phyloP scores from a whole-genome alignment of 1,140 invertebrate species.

The Tetramorium parvispinum region DNA sequence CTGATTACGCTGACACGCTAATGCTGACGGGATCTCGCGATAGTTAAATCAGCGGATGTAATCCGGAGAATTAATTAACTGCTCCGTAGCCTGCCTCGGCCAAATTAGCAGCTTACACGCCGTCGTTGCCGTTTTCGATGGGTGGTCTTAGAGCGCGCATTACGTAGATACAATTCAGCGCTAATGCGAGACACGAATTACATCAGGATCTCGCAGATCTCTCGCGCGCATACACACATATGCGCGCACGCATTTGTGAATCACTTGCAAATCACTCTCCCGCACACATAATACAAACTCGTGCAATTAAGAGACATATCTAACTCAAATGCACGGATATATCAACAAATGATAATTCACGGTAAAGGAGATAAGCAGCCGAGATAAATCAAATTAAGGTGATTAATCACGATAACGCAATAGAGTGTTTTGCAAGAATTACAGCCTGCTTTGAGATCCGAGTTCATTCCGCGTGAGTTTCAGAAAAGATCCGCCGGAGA shows the following conservation, averaged over 20 bases:
- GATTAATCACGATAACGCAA: background rate
- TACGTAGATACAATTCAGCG: conserved; percentile 30
- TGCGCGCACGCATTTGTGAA: background rate
- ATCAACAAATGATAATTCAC: conserved; percentile 9
- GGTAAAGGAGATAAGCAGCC: background rate
- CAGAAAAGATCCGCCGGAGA: background rate
- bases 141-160: conserved; percentile 11
- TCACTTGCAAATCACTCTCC: background rate
- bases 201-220: conserved; percentile 1
- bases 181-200: conserved; percentile 32
- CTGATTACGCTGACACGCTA: conserved; percentile 15
- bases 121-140: background rate
- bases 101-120: conserved; percentile 45
- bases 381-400: conserved; percentile 14
- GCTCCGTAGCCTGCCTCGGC: background rate
- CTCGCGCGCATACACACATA: too few relatives aligned
- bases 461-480: background rate
- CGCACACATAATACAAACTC: background rate
- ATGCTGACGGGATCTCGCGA: background rate
- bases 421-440: conserved; percentile 5
- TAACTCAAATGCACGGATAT: background rate
- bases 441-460: background rate
- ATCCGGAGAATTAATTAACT: conserved; percentile 58
- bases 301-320: background rate
- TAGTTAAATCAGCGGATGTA: conserved; percentile 38